Percentiles rank a stretch among this genome's conserved stretches.
Conservation (phyloP, 2,888 invertebrate species). For the Drosophila meridiana region DNA sequence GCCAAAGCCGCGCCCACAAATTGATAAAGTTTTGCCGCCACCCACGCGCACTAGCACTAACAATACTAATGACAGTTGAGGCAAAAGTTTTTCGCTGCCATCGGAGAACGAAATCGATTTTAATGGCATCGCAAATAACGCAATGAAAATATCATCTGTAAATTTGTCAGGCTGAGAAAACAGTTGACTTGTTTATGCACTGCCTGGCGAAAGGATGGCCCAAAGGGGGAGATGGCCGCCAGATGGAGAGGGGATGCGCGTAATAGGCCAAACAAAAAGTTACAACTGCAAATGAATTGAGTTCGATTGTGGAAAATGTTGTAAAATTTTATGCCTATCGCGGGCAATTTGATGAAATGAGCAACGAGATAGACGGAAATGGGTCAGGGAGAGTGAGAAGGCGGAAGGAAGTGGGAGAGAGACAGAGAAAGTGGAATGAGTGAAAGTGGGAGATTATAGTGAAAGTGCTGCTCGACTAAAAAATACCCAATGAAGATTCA, state of each 20-base stretch:
- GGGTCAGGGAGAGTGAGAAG: neutral
- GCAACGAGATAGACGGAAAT: slow-evolving; percentile 25
- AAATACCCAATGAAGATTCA: slow-evolving; percentile 15
- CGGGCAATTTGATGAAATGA: slow-evolving; percentile 62
- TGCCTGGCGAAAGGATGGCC: slow-evolving; percentile 8
- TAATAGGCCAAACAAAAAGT: slow-evolving; percentile 42
- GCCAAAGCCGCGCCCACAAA: slow-evolving; percentile 73
- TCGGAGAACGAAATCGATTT: slow-evolving; percentile 71
- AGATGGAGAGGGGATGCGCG: neutral
- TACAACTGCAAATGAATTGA: slow-evolving; percentile 62
- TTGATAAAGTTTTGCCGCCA: slow-evolving; percentile 72
- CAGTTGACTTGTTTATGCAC: slow-evolving; percentile 64
- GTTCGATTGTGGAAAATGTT: slow-evolving; percentile 56
- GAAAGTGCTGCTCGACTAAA: neutral
- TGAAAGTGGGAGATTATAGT: neutral
- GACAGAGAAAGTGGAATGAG: neutral
- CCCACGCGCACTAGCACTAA: slow-evolving; percentile 35
- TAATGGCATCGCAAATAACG: slow-evolving; percentile 76
- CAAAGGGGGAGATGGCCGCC: neutral
- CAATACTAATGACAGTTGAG: slow-evolving; percentile 79
- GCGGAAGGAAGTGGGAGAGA: neutral
- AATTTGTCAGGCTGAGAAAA: slow-evolving; percentile 55
- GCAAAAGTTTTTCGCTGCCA: slow-evolving; percentile 58
- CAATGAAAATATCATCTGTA: slow-evolving; percentile 71
- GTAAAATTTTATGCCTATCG: slow-evolving; percentile 74